Percentiles rank a stretch among this genome's conserved stretches.
Evolutionary conservation across 2,888 invertebrate species (phyloP).

Genomic region (Trachelus tabidus): DNA sequence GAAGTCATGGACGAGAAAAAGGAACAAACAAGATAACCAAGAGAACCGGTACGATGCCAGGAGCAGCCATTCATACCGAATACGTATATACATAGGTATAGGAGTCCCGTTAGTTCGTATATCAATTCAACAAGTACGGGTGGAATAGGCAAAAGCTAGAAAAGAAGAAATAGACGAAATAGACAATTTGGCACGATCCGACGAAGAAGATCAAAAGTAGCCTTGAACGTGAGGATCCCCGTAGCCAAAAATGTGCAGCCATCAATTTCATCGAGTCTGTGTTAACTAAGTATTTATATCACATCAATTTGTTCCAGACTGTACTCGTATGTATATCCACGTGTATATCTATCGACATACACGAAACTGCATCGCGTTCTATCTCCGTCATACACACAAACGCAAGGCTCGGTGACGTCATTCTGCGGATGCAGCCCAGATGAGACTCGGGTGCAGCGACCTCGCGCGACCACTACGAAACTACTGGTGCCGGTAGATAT

Average conservation of each 20-base stretch:
- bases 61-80: neutral
- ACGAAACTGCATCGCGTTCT: no score
- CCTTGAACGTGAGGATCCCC: neutral
- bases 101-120: neutral
- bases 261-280: neutral
- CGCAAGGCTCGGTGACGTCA: constrained; percentile 42
- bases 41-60: neutral
- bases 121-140: neutral
- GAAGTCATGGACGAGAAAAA: neutral
- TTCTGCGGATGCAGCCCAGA: constrained; percentile 47
- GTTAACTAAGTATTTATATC: neutral
- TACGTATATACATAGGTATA: neutral
- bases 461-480: constrained; percentile 22
- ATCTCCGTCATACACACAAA: no score
- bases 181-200: neutral
- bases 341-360: no score
- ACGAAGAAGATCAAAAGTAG: neutral
- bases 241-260: neutral
- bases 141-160: neutral
- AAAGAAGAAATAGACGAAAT: neutral
- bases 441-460: constrained; percentile 52
- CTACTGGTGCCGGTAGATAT: constrained; percentile 5
- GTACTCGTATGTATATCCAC: neutral
- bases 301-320: neutral
- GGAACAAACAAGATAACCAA: no score